Base-by-base conservation (phyloP, 2,113 vertebrate genomes). In the Isurus oxyrinchus region DNA sequence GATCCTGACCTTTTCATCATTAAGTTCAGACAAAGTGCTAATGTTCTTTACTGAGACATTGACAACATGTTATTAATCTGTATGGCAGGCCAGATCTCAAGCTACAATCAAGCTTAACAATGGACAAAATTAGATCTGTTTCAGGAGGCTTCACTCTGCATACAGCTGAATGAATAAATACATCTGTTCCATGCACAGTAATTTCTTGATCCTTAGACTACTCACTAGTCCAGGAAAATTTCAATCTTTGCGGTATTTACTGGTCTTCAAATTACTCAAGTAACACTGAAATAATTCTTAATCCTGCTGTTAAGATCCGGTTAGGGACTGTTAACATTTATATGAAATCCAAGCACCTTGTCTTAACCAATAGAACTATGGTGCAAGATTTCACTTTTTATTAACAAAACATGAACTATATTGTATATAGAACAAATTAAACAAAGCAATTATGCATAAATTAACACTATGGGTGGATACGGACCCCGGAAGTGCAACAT, bases 81-180 rank as follows among this genome's bases (percentile, higher is more conserved):
- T 49, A 84, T 84, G 81, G 81, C 16, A 84, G 81, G 81, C 81
- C 81, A 84, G 81, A 84, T 84, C 81, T 84, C 81, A 44, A 44
- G 81, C 81, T 84, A 40, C 81, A 84, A 84, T 84, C 81, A 49
- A 84, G 40, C 40, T 84, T 21, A 19, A 84, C 81, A 84, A 44
- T 84, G 49, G 40, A 84, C 19, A 44, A 84, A 84, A 84, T 84
- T 84, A 84, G 81, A 21, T 4, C 40, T 23, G 81, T 44, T 84
- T 49, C 40, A 6, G 81, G 81, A 84, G 81, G 40, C 40, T 84
- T 84, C 16, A 49, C 5, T 44, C 16, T 49, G 40, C 81, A 84
- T 84, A 49, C 81, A 49, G 81, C 40, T 84, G 81, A 84, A 84
- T 84, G 81, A 84, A 84, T 84, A 84, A 49, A 84, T 84, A 49